phyloP scores from a whole-genome alignment of 2,113 vertebrate genomes.

The Psilopsiagon aymara region DNA sequence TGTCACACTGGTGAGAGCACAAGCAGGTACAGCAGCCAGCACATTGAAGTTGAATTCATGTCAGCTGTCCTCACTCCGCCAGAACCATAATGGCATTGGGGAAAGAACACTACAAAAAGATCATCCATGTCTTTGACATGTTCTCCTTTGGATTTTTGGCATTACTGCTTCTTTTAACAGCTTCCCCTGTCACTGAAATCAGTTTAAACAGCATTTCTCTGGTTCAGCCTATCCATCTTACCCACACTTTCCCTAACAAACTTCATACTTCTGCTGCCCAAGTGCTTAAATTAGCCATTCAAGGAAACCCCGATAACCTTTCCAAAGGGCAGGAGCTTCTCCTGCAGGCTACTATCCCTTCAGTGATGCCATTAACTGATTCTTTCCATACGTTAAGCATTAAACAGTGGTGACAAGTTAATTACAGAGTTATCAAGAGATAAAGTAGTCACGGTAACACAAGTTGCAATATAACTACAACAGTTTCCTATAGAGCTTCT shows the following conservation, averaged over 20 bases:
- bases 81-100: fast-evolving
- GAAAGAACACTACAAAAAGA: not conserved
- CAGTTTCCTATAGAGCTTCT: conserved; percentile 65
- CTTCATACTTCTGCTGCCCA: conserved; percentile 1
- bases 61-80: not conserved
- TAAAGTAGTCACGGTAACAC: conserved; percentile 68
- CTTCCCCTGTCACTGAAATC: not conserved
- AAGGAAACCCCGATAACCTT: conserved; percentile 6
- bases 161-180: not conserved
- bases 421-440: conserved; percentile 70
- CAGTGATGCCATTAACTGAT: conserved; percentile 54
- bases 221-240: not conserved
- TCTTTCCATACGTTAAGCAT: conserved; percentile 32
- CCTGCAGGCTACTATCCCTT: conserved; percentile 44
- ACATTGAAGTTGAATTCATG: not conserved
- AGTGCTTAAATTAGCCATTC: conserved; percentile 12
- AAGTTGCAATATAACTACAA: conserved; percentile 61
- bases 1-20: not conserved
- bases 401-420: conserved; percentile 67
- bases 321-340: conserved; percentile 59
- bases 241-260: not conserved
- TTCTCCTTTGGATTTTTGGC: not conserved
- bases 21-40: not conserved
- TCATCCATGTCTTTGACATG: fast-evolving
- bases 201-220: not conserved